Evolutionary conservation across 2,888 invertebrate species (phyloP).

Genomic region (Eueremaeus valkanovi): DNA sequence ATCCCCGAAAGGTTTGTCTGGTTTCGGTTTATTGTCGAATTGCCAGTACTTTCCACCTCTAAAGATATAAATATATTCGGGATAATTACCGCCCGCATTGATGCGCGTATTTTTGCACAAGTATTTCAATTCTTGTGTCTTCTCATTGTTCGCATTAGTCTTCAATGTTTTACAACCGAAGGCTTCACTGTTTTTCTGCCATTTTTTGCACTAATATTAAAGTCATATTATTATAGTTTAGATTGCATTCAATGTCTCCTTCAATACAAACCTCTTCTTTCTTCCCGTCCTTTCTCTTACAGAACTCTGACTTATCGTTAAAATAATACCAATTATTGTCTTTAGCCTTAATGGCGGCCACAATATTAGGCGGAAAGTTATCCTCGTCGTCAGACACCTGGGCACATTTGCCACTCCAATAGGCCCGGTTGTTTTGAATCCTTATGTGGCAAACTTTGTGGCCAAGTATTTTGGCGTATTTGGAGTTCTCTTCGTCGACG

Average conservation of each 20-base stretch:
- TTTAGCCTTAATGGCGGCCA: constrained; percentile 12
- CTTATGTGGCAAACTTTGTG: not conserved
- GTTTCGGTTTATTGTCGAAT: not conserved
- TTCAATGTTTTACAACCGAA: not conserved
- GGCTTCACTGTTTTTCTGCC: not conserved
- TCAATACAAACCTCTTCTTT: not conserved
- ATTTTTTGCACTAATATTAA: not conserved
- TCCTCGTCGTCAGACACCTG: not conserved
- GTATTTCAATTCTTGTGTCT: not conserved
- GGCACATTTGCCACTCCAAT: constrained; percentile 7
- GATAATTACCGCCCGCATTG: not conserved
- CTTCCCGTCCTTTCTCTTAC: not conserved
- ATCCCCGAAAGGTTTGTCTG: not conserved
- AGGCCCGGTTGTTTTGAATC: not conserved
- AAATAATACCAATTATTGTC: constrained; percentile 8
- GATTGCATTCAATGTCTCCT: no score
- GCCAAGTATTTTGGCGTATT: not conserved
- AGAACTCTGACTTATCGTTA: not conserved
- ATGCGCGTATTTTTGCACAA: not conserved
- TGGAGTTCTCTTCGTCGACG: not conserved
- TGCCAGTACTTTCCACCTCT: not conserved
- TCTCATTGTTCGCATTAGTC: not conserved
- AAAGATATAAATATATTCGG: not conserved
- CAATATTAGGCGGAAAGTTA: constrained; percentile 6
- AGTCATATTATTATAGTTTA: not conserved